phyloP scores from a whole-genome alignment of 2,113 vertebrate species.

The Etheostoma spectabile region DNA sequence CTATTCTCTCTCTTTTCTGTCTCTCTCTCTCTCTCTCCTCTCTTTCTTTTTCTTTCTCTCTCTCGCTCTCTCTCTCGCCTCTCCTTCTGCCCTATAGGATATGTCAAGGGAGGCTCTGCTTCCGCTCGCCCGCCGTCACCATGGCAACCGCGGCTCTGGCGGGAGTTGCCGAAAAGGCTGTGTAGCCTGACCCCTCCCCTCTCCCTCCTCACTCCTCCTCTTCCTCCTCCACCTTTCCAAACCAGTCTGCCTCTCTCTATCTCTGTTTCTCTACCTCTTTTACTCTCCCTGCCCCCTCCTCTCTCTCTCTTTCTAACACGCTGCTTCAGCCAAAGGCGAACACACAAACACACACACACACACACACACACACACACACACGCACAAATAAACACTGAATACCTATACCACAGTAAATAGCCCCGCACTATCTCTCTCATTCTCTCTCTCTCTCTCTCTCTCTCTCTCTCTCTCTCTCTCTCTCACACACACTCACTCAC shows the following conservation, averaged over 20 bases:
- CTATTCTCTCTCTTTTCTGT: no score
- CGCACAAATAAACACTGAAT: slow-evolving; percentile 42
- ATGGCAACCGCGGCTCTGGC: slow-evolving; percentile 84
- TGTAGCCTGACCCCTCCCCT: slow-evolving; percentile 74
- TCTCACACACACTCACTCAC: no score
- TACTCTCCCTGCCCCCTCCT: no score
- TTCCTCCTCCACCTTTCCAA: slow-evolving; percentile 72
- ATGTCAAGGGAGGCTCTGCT: slow-evolving; percentile 83
- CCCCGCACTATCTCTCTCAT: slow-evolving; percentile 59
- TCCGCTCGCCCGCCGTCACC: slow-evolving; percentile 79
- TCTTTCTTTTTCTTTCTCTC: no score
- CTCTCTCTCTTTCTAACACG: slow-evolving; percentile 53
- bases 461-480: neutral
- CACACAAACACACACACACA: slow-evolving; percentile 46
- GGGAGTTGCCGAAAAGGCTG: slow-evolving; percentile 83
- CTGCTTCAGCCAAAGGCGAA: slow-evolving; percentile 64
- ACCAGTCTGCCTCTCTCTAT: slow-evolving; percentile 35
- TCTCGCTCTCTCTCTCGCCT: no score
- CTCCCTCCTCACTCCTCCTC: slow-evolving; percentile 38
- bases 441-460: neutral
- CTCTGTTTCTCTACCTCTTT: neutral
- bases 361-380: slow-evolving; percentile 18
- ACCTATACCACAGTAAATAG: slow-evolving; percentile 70
- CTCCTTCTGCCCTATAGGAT: no score
- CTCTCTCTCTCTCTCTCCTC: no score